A percentile compares a stretch with the other conserved stretches of the same genome.
These are phyloP conservation scores for Drosophila robusta DNA, from an alignment of 2,888 invertebrate species.

Conservation along the genomic window DNA sequence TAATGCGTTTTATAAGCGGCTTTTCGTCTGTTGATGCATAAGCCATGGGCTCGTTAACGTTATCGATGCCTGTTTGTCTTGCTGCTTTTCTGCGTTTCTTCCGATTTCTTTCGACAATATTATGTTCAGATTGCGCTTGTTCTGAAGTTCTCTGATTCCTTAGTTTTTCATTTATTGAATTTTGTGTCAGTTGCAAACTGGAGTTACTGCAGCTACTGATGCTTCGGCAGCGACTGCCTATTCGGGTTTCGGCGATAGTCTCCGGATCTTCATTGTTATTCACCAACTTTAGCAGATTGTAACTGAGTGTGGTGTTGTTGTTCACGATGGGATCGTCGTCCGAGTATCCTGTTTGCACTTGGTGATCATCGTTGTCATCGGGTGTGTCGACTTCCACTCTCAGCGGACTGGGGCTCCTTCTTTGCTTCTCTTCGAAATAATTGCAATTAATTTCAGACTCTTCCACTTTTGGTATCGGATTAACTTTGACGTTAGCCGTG, in stretches of 20 bases:
- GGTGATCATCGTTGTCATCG: slow-evolving; percentile 6
- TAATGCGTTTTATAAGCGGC: slow-evolving; percentile 65
- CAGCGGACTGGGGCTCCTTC: slow-evolving; percentile 32
- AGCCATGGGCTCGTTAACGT: neutral
- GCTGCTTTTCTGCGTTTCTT: slow-evolving; percentile 50
- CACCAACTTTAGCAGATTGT: slow-evolving; percentile 54
- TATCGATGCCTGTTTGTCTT: neutral
- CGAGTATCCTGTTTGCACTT: slow-evolving; percentile 5
- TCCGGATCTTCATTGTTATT: slow-evolving; percentile 6
- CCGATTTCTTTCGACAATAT: slow-evolving; percentile 31
- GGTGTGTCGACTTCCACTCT: slow-evolving; percentile 43
- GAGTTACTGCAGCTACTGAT: slow-evolving; percentile 68
- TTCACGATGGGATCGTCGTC: neutral
- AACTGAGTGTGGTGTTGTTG: slow-evolving; percentile 12
- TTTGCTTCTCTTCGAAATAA: slow-evolving; percentile 1
- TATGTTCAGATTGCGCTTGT: slow-evolving; percentile 5
- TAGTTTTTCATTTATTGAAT: slow-evolving; percentile 65
- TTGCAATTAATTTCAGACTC: slow-evolving; percentile 5
- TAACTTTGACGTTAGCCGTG: neutral
- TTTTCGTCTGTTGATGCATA: slow-evolving; percentile 6
- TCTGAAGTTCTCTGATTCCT: slow-evolving; percentile 35
- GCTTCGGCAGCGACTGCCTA: slow-evolving; percentile 28
- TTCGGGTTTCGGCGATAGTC: neutral
- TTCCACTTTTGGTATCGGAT: neutral
- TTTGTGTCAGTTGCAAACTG: slow-evolving; percentile 62